Base-by-base conservation (phyloP, 2,888 invertebrate species). In the Cartodere bifasciata region DNA sequence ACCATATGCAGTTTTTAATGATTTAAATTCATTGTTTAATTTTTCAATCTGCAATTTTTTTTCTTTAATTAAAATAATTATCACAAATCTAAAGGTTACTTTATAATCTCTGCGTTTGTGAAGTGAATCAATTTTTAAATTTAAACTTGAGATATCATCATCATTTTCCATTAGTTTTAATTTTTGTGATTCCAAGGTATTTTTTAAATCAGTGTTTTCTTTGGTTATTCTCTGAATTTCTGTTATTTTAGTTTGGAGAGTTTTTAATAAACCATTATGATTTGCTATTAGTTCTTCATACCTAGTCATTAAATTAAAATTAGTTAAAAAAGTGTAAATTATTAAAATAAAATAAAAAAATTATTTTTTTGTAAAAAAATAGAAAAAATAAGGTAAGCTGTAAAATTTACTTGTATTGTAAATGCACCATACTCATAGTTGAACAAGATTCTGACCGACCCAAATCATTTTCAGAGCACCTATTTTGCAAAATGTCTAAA, bases 391-490 rank as follows among this genome's bases (percentile, higher is more conserved):
- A n/a, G n/a, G n/a, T n/a, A n/a, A n/a, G n/a, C n/a, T 17, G 6
- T 9, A 17, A 7, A 7, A 55, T 62, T 60, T 47, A 68, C 67
- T 68, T 65, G 43, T 65, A 67, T 42, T 69, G 69, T 9, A 70
- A 52, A 44, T 67, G 64, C 4, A 67, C 63, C 39, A 68, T 62
- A 48, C 67, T 68, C 56, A 65, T 62, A 2, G 66, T 65, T 1
- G 68, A 67, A 58, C 64, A 64, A n/a, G 67, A 59, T 20, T 62
- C 56, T 5, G 55, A 46, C 4, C 55, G 35, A 30, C 58, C 54
- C 5, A 35, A 13, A 28, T 43, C 34, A 12, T 34, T 32, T 4
- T 43, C 41, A 15, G 34, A 33, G 31, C 36, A 39, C 29, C 40
- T 43, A 34, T 45, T 42, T 24, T 53, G 51, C 13, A 53, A 33